These are phyloP conservation scores for Thyatira batis DNA, from an alignment of 2,888 invertebrate species.

Conservation along the genomic window DNA sequence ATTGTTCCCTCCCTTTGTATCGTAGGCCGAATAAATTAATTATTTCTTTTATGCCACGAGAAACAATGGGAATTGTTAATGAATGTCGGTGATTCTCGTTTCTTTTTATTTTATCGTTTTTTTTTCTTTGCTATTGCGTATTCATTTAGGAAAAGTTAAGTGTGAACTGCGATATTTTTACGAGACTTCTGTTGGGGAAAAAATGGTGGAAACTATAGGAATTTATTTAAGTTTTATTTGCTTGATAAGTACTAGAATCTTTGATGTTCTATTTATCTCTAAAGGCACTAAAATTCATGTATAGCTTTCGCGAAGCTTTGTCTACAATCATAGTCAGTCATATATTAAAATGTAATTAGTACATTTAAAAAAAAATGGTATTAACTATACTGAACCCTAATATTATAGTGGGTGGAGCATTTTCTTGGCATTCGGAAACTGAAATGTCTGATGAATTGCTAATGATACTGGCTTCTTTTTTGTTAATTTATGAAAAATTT, in stretches of 20 bases:
- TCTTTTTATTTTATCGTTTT: slow-evolving; percentile 40
- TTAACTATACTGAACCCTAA: slow-evolving; percentile 4
- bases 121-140: slow-evolving; percentile 40
- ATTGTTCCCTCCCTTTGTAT: slow-evolving; percentile 33
- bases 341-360: not conserved
- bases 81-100: slow-evolving; percentile 52
- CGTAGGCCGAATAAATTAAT: slow-evolving; percentile 63
- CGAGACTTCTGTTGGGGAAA: not conserved
- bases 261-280: too few species aligned
- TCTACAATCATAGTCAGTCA: too few species aligned
- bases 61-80: slow-evolving; percentile 72
- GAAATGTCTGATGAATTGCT: slow-evolving; percentile 59
- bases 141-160: slow-evolving; percentile 46
- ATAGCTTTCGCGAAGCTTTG: too few species aligned
- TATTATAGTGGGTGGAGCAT: slow-evolving; percentile 20
- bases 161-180: not conserved
- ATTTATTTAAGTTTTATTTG: too few species aligned
- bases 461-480: slow-evolving; percentile 44
- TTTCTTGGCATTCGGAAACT: slow-evolving; percentile 45
- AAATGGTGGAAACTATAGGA: too few species aligned
- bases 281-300: too few species aligned
- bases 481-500: slow-evolving; percentile 43
- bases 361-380: not conserved
- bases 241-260: too few species aligned
- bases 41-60: slow-evolving; percentile 60